Evolutionary conservation across 2,888 invertebrate species (phyloP).

Genomic region (Drosophila meridiana): DNA sequence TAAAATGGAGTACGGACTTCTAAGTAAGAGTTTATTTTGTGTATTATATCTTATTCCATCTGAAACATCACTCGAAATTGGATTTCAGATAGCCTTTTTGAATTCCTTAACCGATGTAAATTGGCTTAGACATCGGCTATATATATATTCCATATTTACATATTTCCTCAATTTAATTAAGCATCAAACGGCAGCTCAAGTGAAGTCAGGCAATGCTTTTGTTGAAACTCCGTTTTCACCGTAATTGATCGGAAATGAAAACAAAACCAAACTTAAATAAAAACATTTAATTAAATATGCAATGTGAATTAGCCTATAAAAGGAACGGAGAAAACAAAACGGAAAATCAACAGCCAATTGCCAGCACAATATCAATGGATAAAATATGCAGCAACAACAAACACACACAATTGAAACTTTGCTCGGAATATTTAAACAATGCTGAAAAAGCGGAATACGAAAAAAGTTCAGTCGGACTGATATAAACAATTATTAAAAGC

Average conservation of each 20-base stretch:
- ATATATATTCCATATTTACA: not conserved
- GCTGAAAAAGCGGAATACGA: slow-evolving; percentile 15
- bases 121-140: not conserved
- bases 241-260: slow-evolving; percentile 56
- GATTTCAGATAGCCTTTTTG: not conserved
- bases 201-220: slow-evolving; percentile 17
- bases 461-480: slow-evolving; percentile 54
- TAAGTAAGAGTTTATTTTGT: not conserved
- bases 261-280: slow-evolving; percentile 41
- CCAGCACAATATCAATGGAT: slow-evolving; percentile 62
- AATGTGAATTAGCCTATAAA: slow-evolving; percentile 57
- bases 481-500: slow-evolving; percentile 78
- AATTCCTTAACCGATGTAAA: not conserved
- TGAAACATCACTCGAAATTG: not conserved
- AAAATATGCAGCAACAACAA: slow-evolving; percentile 57
- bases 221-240: slow-evolving; percentile 9
- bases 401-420: slow-evolving; percentile 60
- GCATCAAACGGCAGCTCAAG: slow-evolving; percentile 13
- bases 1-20: too few relatives aligned
- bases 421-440: slow-evolving; percentile 56
- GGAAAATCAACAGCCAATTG: slow-evolving; percentile 61
- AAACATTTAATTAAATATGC: slow-evolving; percentile 71
- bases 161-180: slow-evolving; percentile 6
- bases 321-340: slow-evolving; percentile 38
- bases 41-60: not conserved